Percentiles rank a stretch among this genome's conserved stretches.
These are phyloP conservation scores for Oscheius sp. DNA, from an alignment of 2,888 invertebrate species.

Conservation along the genomic window DNA sequence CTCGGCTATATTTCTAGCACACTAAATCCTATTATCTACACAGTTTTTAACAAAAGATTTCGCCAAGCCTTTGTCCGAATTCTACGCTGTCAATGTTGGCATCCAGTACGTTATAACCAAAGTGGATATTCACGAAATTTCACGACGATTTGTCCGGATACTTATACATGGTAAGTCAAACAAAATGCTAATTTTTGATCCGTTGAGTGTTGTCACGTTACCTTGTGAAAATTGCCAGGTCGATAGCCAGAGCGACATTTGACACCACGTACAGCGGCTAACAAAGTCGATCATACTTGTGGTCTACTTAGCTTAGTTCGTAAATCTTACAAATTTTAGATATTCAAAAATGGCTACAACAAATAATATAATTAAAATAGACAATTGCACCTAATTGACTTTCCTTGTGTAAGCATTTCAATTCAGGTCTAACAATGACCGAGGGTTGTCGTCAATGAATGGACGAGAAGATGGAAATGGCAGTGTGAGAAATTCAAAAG, in stretches of 20 bases:
- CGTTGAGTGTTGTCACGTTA: neutral
- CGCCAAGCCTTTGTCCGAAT: slow-evolving; percentile 73
- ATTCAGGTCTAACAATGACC: slow-evolving; percentile 34
- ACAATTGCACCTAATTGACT: too few relatives aligned
- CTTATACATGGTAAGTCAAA: slow-evolving; percentile 61
- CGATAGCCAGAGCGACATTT: slow-evolving; percentile 25
- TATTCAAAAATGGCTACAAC: neutral
- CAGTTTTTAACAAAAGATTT: slow-evolving; percentile 92
- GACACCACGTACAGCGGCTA: slow-evolving; percentile 30
- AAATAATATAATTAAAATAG: too few relatives aligned
- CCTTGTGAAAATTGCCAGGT: slow-evolving; percentile 12
- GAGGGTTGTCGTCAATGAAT: slow-evolving; percentile 19
- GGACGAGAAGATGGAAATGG: slow-evolving; percentile 26
- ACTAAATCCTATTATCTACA: slow-evolving; percentile 94
- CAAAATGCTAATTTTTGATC: neutral
- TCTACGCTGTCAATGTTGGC: slow-evolving; percentile 61
- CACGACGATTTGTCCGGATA: slow-evolving; percentile 58
- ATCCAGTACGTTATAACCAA: slow-evolving; percentile 42
- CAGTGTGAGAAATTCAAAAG: slow-evolving; percentile 24
- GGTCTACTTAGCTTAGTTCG: too few relatives aligned
- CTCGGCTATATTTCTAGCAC: slow-evolving; percentile 91
- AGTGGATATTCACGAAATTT: slow-evolving; percentile 55
- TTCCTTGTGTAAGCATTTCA: neutral
- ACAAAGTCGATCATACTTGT: slow-evolving; percentile 10
- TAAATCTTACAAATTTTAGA: too few relatives aligned